Conservation (phyloP, 2,888 invertebrate genomes). For the Sinotaia quadrata region DNA sequence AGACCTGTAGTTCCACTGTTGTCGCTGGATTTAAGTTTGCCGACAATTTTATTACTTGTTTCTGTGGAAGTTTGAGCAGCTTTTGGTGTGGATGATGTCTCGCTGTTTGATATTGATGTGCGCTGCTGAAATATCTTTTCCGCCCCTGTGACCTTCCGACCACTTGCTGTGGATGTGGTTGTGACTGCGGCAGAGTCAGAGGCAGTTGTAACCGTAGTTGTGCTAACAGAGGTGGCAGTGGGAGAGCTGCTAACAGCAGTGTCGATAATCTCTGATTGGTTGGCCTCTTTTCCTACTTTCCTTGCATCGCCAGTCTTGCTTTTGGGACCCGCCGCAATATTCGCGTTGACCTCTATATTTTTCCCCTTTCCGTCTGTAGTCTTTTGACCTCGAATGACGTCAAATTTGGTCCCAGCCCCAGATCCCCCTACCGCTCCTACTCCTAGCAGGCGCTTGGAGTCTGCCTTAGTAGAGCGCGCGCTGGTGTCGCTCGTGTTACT, state of each 20-base stretch:
- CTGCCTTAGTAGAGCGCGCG: slow-evolving; percentile 19
- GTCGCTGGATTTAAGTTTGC: too few relatives aligned
- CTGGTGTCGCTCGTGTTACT: slow-evolving; percentile 5
- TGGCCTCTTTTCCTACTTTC: slow-evolving; percentile 10
- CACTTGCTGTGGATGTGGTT: not conserved
- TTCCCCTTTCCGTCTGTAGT: not conserved
- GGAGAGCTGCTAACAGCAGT: not conserved
- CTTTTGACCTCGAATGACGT: slow-evolving; percentile 27
- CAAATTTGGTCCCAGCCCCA: slow-evolving; percentile 9
- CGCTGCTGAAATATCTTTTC: too few relatives aligned
- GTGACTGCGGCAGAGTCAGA: not conserved
- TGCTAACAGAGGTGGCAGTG: not conserved
- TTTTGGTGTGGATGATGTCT: too few relatives aligned
- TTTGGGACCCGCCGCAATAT: slow-evolving; percentile 7
- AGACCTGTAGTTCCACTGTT: too few relatives aligned
- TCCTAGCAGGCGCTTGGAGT: not conserved
- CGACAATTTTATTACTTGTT: too few relatives aligned
- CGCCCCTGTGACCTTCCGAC: too few relatives aligned
- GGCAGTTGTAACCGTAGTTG: not conserved
- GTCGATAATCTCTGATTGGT: not conserved
- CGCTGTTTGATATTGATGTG: too few relatives aligned
- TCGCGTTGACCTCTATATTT: slow-evolving; percentile 6
- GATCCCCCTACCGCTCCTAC: slow-evolving; percentile 7
- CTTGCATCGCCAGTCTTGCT: slow-evolving; percentile 8
- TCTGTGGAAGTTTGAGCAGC: too few relatives aligned